A percentile compares a stretch with the other conserved stretches of the same genome.
These are phyloP conservation scores for Augochlorella aurata DNA, from an alignment of 2,888 invertebrate genomes.

Conservation along the genomic window DNA sequence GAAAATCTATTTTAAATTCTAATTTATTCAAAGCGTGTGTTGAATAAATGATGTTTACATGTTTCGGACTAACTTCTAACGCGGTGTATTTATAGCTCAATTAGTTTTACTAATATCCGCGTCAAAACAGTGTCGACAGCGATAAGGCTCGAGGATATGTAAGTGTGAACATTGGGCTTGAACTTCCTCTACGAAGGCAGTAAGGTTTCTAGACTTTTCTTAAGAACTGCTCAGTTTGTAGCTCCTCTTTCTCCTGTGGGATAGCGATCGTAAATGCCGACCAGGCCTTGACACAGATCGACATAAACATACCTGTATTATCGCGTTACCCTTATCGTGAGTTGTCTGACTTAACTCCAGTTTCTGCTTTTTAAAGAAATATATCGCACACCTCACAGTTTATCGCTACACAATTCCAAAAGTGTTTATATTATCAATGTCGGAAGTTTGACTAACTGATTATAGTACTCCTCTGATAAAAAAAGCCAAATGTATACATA, in stretches of 20 bases:
- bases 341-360: not conserved
- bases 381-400: not conserved
- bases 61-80: no score
- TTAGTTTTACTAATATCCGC: not conserved
- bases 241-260: constrained; percentile 4
- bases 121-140: not conserved
- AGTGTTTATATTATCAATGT: not conserved
- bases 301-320: constrained; percentile 10
- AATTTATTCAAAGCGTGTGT: no score
- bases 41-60: no score
- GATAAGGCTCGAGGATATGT: not conserved
- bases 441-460: not conserved
- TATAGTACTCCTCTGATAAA: not conserved
- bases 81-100: not conserved
- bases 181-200: constrained; percentile 1
- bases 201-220: constrained; percentile 1
- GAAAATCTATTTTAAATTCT: no score
- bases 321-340: constrained; percentile 6
- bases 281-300: constrained; percentile 52
- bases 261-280: constrained; percentile 17
- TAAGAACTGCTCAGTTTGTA: constrained; percentile 4
- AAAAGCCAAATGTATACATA: not conserved
- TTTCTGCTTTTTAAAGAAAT: not conserved
- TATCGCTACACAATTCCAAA: not conserved
- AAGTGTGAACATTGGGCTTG: not conserved